Evolutionary conservation across 2,797 vertebrate species (phyloP).

Genomic region (Anolis apletophallus): DNA sequence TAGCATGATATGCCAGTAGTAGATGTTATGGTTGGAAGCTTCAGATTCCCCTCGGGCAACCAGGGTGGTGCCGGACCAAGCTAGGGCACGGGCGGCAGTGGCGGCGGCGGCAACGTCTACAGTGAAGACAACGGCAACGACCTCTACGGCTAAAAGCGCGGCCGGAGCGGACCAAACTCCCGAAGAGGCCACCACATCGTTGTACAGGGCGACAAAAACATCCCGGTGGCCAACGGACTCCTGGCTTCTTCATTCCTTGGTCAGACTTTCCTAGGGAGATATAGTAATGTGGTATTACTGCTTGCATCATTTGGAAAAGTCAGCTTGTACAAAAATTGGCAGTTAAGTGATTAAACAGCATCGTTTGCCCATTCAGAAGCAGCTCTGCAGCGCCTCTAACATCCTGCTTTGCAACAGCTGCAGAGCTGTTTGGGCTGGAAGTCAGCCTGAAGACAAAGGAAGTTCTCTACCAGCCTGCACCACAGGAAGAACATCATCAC

Average conservation of each 20-base stretch:
- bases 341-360: background rate
- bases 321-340: background rate
- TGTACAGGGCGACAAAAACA: slow-evolving; percentile 84
- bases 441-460: no score
- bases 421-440: no score
- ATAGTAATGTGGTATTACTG: background rate
- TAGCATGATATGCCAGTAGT: background rate
- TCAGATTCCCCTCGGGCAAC: slow-evolving; percentile 95
- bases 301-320: background rate
- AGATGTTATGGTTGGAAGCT: background rate
- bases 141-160: slow-evolving; percentile 92
- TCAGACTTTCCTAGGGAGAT: slow-evolving; percentile 71
- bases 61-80: slow-evolving; percentile 91
- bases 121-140: slow-evolving; percentile 97
- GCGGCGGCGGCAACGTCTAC: slow-evolving; percentile 89
- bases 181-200: slow-evolving; percentile 64
- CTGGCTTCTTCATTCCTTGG: slow-evolving; percentile 88
- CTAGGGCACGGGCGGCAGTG: slow-evolving; percentile 91
- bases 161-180: slow-evolving; percentile 77
- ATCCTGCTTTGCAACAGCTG: no score
- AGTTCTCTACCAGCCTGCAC: no score
- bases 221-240: slow-evolving; percentile 91
- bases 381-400: no score
- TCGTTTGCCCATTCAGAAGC: no score
- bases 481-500: no score